Conservation (phyloP, 53 echinoderm and acorn worm genomes). For the Paracentrotus lividus region DNA sequence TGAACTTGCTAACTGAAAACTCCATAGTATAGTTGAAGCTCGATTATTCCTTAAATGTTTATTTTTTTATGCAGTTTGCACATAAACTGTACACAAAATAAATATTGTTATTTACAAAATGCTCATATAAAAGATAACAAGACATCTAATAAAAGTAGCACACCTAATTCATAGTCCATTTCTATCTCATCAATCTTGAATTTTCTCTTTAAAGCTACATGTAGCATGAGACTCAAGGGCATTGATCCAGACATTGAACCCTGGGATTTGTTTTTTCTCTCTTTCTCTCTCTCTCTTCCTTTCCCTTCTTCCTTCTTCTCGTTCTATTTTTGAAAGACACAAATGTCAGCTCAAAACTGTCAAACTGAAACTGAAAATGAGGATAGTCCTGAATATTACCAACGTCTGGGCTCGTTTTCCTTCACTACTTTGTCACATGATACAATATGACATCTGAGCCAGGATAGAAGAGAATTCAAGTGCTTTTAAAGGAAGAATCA, state of each 20-base stretch:
- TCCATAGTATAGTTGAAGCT: not conserved
- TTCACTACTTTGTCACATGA: not conserved
- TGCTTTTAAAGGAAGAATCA: constrained; percentile 18
- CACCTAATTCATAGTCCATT: not conserved
- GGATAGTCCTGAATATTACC: constrained; percentile 33
- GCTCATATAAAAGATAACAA: not conserved
- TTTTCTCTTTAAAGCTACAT: constrained; percentile 19
- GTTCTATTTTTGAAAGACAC: not conserved
- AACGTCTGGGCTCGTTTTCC: not conserved
- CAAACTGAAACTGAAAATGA: constrained; percentile 22
- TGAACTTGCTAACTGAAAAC: not conserved
- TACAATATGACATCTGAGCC: constrained; percentile 10
- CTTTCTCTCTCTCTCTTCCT: not conserved
- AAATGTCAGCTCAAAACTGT: constrained; percentile 6
- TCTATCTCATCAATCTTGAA: not conserved
- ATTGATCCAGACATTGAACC: constrained; percentile 30
- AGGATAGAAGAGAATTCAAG: not conserved
- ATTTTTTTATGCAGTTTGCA: not conserved
- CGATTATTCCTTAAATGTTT: not conserved
- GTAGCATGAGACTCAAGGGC: constrained; percentile 3
- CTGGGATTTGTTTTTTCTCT: not conserved
- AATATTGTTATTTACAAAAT: not conserved
- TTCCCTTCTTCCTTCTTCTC: not conserved
- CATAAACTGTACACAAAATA: not conserved
- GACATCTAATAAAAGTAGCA: too few species aligned